Evolutionary conservation across 2,888 invertebrate species (phyloP).

Genomic region (Cataglyphis cursor): DNA sequence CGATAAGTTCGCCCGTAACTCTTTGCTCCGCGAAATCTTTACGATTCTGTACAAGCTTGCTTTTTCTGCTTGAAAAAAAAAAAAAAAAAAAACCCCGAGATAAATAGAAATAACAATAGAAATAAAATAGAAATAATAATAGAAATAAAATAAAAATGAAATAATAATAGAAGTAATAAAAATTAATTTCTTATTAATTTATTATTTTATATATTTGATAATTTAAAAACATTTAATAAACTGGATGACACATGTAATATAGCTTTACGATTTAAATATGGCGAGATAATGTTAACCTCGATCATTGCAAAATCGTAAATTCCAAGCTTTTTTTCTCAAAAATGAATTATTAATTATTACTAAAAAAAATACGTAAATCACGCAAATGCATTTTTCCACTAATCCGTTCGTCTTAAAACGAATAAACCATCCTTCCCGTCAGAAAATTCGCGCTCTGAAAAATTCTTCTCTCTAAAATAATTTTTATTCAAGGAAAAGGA

Average conservation of each 20-base stretch:
- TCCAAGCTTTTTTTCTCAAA: background rate
- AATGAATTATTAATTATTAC: background rate
- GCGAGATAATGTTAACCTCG: background rate
- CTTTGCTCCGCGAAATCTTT: background rate
- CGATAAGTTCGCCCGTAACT: slow-evolving; percentile 18
- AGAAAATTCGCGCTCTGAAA: background rate
- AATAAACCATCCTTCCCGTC: background rate
- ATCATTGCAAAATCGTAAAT: background rate
- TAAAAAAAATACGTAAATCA: background rate
- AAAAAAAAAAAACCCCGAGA: too few relatives aligned
- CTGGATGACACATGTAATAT: background rate
- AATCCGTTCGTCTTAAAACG: background rate
- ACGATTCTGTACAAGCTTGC: background rate
- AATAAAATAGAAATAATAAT: too few relatives aligned
- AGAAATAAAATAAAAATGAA: too few relatives aligned
- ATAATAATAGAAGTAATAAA: too few relatives aligned
- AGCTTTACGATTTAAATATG: background rate
- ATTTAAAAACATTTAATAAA: background rate
- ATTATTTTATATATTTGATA: background rate
- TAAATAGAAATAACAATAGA: too few relatives aligned
- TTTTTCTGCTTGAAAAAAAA: background rate
- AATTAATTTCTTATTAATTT: background rate
- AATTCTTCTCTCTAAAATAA: slow-evolving; percentile 10
- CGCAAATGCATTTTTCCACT: background rate
- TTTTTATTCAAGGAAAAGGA: background rate